These are phyloP conservation scores for Clarias batrachus DNA, from an alignment of 2,113 vertebrate species.

Conservation along the genomic window DNA sequence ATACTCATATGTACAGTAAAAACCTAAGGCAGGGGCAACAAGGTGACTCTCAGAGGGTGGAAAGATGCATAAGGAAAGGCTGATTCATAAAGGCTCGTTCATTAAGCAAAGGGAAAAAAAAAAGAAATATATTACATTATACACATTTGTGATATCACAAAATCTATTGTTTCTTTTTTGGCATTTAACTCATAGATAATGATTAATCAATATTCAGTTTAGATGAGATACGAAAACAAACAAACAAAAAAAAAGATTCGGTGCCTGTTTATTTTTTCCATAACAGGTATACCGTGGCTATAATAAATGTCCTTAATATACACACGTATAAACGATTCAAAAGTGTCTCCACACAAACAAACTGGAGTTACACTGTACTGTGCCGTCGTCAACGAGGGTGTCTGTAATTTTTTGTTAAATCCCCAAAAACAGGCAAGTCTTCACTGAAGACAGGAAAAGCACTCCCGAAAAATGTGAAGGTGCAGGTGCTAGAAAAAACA, in stretches of 20 bases:
- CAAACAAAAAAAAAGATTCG: conserved; percentile 61
- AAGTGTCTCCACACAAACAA: conserved; percentile 80
- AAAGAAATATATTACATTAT: conserved; percentile 69
- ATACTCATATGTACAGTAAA: conserved; percentile 55
- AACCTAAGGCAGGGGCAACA: conserved; percentile 64
- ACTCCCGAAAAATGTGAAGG: conserved; percentile 61
- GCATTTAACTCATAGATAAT: conserved; percentile 71
- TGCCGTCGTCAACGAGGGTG: conserved; percentile 64
- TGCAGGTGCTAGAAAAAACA: conserved; percentile 62
- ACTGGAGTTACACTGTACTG: conserved; percentile 68
- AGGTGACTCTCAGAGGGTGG: conserved; percentile 55
- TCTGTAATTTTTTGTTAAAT: conserved; percentile 20
- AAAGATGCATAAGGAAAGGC: conserved; percentile 64
- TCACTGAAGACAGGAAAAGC: conserved; percentile 88
- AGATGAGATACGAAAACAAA: conserved; percentile 68
- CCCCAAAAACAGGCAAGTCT: conserved; percentile 77
- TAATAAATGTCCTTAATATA: conserved; percentile 61
- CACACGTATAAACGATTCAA: conserved; percentile 74
- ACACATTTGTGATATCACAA: conserved; percentile 64
- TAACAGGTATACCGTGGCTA: conserved; percentile 63
- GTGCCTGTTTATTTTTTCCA: conserved; percentile 61
- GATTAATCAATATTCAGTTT: conserved; percentile 66
- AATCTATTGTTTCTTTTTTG: conserved; percentile 69
- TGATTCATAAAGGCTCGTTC: conserved; percentile 50
- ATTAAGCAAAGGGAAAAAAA: conserved; percentile 58